Conservation (phyloP, 2,797 vertebrate species). For the Catharus ustulatus region DNA sequence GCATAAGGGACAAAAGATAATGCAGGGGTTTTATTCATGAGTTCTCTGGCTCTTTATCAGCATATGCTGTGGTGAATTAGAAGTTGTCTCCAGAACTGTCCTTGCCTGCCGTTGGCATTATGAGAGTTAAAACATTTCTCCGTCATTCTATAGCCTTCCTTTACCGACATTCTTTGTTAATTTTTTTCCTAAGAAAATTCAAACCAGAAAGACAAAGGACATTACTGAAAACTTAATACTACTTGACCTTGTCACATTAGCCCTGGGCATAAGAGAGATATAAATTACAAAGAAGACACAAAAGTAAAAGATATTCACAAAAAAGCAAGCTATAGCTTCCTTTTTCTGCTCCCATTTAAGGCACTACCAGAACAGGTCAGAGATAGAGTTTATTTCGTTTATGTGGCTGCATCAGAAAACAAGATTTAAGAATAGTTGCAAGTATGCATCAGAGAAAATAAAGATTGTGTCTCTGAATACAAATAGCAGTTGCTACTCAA, state of each 20-base stretch:
- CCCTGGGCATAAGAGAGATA: conserved; percentile 81
- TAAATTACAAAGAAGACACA: conserved; percentile 83
- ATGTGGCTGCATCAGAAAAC: not conserved
- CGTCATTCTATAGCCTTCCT: conserved; percentile 66
- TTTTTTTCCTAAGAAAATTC: conserved; percentile 79
- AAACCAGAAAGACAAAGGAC: conserved; percentile 85
- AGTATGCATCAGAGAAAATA: conserved; percentile 43
- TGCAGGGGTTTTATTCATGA: not conserved
- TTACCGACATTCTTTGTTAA: conserved; percentile 75
- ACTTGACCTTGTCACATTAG: conserved; percentile 85
- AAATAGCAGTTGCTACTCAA: conserved; percentile 1
- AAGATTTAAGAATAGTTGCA: conserved; percentile 49
- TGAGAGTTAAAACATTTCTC: conserved; percentile 43
- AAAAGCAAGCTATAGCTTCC: conserved; percentile 72
- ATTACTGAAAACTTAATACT: conserved; percentile 83
- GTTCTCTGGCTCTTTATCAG: not conserved
- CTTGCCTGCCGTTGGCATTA: not conserved
- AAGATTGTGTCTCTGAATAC: conserved; percentile 49
- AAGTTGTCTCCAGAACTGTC: not conserved
- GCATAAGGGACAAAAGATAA: not conserved
- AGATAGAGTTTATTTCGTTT: not conserved
- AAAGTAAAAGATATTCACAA: conserved; percentile 76
- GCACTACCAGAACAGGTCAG: conserved; percentile 27
- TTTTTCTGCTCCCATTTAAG: conserved; percentile 76
- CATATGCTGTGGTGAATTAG: not conserved